Base-by-base conservation (phyloP, 2,797 vertebrate species). In the Smutsia gigantea region DNA sequence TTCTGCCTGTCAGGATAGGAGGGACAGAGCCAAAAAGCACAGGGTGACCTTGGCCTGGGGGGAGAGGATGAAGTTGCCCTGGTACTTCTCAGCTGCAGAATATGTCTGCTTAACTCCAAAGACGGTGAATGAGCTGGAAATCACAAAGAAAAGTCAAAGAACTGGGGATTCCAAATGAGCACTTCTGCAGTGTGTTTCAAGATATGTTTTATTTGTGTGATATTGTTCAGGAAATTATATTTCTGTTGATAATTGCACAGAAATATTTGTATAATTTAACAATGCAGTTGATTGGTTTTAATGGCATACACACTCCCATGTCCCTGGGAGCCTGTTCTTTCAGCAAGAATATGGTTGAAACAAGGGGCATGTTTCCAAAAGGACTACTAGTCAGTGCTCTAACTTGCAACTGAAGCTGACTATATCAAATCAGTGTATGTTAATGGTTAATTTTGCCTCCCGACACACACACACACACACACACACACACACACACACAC, bases 261-360 rank as follows among this genome's bases (percentile, higher is more conserved):
- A 95, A 95, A 89, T 89, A 93, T 96, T 96, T 97, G n/a, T 64
- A 69, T 53, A 88, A 88, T 77, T 79, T 94, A 92, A 96, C 85
- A 97, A 59, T 84, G 29, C 37, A 77, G 55, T 59, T 92, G 84
- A 90, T 87, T 82, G 21, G 12, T 83, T 93, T 93, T 96, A 96
- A 96, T 95, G 63, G 77, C 49, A 87, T 25, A 78, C 4, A 90
- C 3, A 69, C 15, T 12, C 51, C 57, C 55, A 4, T 27, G 63
- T 74, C 42, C 57, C 61, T 34, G 72, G 37, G 29, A 85, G 13
- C 34, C 57, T 85, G 49, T 93, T 96, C 85, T 94, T 31, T 87
- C 39, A 1, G n/a, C 68, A 84, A 57, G 39, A 90, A 6, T 90
- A 57, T 23, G 21, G 72, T 69, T 64, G 82, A 79, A 83, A 95